phyloP scores from a whole-genome alignment of 1,140 invertebrate species.

The Eupristina koningsbergeri region DNA sequence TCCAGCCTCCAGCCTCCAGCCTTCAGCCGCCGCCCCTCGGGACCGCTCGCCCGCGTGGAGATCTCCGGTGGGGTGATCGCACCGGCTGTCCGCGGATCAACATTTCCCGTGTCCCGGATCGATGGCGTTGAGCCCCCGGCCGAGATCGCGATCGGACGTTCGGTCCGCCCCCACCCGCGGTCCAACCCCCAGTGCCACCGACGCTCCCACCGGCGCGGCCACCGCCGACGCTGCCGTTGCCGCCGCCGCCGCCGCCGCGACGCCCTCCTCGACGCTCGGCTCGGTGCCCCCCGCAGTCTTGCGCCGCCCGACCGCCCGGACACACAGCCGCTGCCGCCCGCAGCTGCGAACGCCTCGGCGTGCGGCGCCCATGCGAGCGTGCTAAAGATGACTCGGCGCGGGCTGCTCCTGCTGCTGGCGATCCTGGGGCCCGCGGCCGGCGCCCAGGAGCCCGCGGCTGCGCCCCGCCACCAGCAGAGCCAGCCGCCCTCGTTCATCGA shows the following conservation, averaged over 20 bases:
- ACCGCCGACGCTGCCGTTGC: not conserved
- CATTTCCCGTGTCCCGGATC: not conserved
- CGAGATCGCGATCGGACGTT: not conserved
- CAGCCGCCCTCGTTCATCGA: slow-evolving; percentile 66
- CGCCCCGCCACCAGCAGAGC: slow-evolving; percentile 64
- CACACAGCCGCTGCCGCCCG: not conserved
- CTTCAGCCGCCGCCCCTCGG: too few species aligned
- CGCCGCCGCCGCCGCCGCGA: slow-evolving; percentile 8
- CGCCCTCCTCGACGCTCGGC: not conserved
- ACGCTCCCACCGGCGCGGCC: not conserved
- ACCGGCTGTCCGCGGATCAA: not conserved
- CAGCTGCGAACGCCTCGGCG: slow-evolving; percentile 12
- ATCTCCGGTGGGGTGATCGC: too few species aligned
- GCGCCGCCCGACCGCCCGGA: slow-evolving; percentile 23
- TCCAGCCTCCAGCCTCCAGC: too few species aligned
- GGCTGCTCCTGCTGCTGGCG: slow-evolving; percentile 5
- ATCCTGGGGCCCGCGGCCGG: slow-evolving; percentile 2
- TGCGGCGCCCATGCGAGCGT: not conserved
- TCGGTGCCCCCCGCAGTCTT: slow-evolving; percentile 9
- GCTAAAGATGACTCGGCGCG: not conserved
- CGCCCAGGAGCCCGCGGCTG: not conserved
- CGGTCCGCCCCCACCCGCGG: not conserved
- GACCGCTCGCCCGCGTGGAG: too few species aligned
- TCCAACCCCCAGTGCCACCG: not conserved
- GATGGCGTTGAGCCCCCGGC: not conserved